Base-by-base conservation (phyloP, 2,888 invertebrate species). In the Steinernema hermaphroditum region DNA sequence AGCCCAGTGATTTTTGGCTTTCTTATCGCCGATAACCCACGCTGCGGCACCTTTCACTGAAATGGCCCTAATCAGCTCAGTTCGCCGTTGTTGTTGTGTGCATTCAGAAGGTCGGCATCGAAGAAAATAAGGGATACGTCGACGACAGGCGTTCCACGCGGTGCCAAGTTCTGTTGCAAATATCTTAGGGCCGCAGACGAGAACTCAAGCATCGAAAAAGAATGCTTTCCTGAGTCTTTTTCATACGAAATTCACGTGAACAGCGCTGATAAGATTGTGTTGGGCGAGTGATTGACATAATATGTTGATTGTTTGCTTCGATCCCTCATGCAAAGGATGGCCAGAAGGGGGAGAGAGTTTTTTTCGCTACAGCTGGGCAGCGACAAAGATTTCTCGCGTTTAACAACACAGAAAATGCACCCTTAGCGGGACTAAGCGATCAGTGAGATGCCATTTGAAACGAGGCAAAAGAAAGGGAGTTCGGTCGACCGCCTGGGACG, bases 241-340 rank as follows among this genome's bases (percentile, higher is more conserved):
- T 16, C 9, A n/a, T n/a, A 19, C 9, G 22, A 19, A 19, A 46
- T 46, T 46, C 46, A 46, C 46, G 46, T 46, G 46, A 46, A 46
- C n/a, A n/a, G 46, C n/a, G 46, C 22, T 46, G 46, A 46, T 46
- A 46, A 46, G 9, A 46, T n/a, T n/a, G n/a, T 46, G 46, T 46
- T 46, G 46, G 22, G 9, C n/a, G 16, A 6, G 6, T 46, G 46
- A 12, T 41, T 8, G 8, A 41, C 9, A 12, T 16, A 41, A 19
- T 16, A 19, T 46, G 16, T 46, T 46, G 46, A 19, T 46, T 46
- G 9, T 46, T 46, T 16, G 46, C 6, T 6, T 46, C 9, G 46
- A 16, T 16, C 22, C 16, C 16, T 41, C 16, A 16, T 16, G 16
- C 16, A 41, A 41, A 41, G 16, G 43, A 41, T 12, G 43, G 16